phyloP scores from a whole-genome alignment of 2,888 invertebrate species.

The Itoplectis maculator region DNA sequence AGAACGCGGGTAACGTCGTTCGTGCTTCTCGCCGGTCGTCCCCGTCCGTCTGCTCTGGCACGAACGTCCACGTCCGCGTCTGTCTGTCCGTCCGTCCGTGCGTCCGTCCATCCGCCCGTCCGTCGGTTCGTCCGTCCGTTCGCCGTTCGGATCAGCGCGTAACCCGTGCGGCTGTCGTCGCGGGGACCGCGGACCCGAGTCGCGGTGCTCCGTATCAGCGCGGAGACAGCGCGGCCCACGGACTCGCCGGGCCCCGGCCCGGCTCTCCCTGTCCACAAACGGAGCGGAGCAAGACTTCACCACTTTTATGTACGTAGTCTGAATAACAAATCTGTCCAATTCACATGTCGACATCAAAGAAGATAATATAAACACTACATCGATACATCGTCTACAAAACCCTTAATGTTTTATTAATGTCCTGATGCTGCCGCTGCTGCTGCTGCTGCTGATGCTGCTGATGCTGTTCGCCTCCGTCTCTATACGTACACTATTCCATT shows the following conservation, averaged over 20 bases:
- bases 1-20: conserved; percentile 67
- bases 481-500: conserved; percentile 23
- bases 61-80: conserved; percentile 74
- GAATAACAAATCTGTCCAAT: conserved; percentile 85
- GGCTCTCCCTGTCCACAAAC: conserved; percentile 82
- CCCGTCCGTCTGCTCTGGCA: conserved; percentile 73
- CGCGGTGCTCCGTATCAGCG: conserved; percentile 20
- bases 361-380: conserved; percentile 85
- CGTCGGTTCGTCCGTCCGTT: conserved; percentile 71
- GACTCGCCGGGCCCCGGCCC: too few relatives aligned
- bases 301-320: conserved; percentile 84
- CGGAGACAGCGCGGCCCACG: conserved; percentile 29
- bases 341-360: conserved; percentile 85
- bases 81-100: conserved; percentile 72
- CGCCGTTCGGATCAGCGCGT: conserved; percentile 61
- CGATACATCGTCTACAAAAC: conserved; percentile 85
- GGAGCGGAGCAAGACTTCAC: conserved; percentile 84
- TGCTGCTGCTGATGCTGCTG: conserved; percentile 20
- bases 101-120: conserved; percentile 76
- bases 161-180: conserved; percentile 56
- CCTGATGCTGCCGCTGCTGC: conserved; percentile 73
- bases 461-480: conserved; percentile 59
- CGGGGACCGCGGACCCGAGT: conserved; percentile 56
- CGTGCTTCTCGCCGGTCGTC: conserved; percentile 74
- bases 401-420: conserved; percentile 85